These are phyloP conservation scores for Liolophura sinensis DNA, from an alignment of 1,140 invertebrate genomes.

Conservation along the genomic window DNA sequence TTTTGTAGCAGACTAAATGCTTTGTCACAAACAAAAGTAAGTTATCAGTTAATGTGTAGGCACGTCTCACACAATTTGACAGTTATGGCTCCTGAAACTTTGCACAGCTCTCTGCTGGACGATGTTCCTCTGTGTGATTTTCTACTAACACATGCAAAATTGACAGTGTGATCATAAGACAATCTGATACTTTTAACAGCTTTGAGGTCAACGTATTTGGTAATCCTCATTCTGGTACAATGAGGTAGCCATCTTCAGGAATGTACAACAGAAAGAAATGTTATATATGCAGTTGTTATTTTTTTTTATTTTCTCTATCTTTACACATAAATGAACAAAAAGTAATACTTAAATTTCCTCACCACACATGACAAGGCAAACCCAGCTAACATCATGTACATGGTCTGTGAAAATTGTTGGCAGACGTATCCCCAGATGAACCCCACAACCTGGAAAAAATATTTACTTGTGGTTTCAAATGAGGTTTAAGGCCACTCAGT, in stretches of 20 bases:
- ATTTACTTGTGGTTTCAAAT: constrained; percentile 8
- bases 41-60: too few species aligned
- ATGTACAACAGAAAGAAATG: neutral
- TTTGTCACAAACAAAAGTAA: too few species aligned
- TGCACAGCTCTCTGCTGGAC: too few species aligned
- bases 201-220: neutral
- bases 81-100: too few species aligned
- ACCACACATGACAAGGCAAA: constrained; percentile 83
- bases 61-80: too few species aligned
- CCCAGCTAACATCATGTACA: constrained; percentile 89
- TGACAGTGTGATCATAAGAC: too few species aligned
- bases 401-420: constrained; percentile 93
- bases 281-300: neutral
- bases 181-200: too few species aligned
- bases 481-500: neutral
- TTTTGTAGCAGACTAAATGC: too few species aligned
- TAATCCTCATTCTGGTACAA: neutral
- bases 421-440: constrained; percentile 91
- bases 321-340: constrained; percentile 10
- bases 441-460: constrained; percentile 71
- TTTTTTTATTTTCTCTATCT: neutral
- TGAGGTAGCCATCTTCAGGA: neutral
- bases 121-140: too few species aligned
- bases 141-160: too few species aligned
- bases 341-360: constrained; percentile 51